Percentiles rank a stretch among this genome's conserved stretches.
These are phyloP conservation scores for Eublepharis macularius DNA, from an alignment of 2,113 vertebrate genomes.

Conservation along the genomic window DNA sequence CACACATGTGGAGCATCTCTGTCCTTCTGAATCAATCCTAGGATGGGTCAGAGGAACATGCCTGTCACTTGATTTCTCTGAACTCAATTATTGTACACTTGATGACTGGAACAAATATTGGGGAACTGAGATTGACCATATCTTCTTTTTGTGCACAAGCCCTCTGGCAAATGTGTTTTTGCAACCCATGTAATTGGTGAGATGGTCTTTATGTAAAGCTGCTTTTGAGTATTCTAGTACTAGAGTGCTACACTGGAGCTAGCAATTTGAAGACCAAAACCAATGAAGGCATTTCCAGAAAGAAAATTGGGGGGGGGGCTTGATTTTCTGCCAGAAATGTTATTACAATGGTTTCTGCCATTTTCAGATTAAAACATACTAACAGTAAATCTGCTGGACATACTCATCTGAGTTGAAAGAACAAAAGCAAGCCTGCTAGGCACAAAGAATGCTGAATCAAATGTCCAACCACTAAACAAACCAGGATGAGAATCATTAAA, in stretches of 20 bases:
- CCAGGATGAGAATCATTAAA: conserved; percentile 55
- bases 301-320: not conserved
- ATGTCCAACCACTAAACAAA: conserved; percentile 52
- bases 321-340: not conserved
- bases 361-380: conserved; percentile 22
- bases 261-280: not conserved
- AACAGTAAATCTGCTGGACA: conserved; percentile 15
- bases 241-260: not conserved
- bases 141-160: too few species aligned
- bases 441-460: conserved; percentile 37
- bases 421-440: conserved; percentile 26
- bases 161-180: too few species aligned
- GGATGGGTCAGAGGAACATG: not conserved
- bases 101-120: not conserved
- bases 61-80: not conserved
- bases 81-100: not conserved
- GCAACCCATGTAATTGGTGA: too few species aligned
- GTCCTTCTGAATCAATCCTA: not conserved
- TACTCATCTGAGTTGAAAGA: conserved; percentile 30
- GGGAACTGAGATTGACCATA: too few species aligned
- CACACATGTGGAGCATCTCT: not conserved
- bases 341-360: not conserved
- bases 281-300: not conserved
- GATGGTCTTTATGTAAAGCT: not conserved
- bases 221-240: not conserved